Base-by-base conservation (phyloP, 2,797 vertebrate species). In the Chiroxiphia lanceolata region DNA sequence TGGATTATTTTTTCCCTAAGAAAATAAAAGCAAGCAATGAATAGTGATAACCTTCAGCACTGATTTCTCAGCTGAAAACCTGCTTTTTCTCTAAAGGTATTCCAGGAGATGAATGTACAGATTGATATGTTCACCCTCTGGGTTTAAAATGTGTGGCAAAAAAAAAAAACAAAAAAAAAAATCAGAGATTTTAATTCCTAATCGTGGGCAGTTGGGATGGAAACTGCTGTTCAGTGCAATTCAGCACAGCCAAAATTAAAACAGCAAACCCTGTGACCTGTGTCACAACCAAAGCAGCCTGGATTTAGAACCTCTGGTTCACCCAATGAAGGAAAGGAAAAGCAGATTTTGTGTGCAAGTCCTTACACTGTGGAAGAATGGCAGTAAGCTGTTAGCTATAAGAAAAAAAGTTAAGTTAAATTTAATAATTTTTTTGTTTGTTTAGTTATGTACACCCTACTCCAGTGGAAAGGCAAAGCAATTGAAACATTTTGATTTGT, bases 281-380 rank as follows among this genome's bases (percentile, higher is more conserved):
- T 6, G 33, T 9, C 64, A 20, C 25, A 36, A 65, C 54, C 57
- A 33, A 22, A 63, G 83, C 83, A 79, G 54, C 38, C 64, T 29
- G 27, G 11, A 11, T 26, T n/a, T 5, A 10, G 50, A 23, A 34
- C 5, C 44, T 38, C 40, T 7, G 6, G 7, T 57, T 67, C 38
- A 56, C 7, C 12, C 70, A 51, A 25, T 0, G 3, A 72, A 18
- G 36, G 23, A 65, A 61, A 3, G 14, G 36, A 36, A 72, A 64
- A 69, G 8, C 42, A 71, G 26, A 27, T 45, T 19, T 45, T 10
- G 1, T 3, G 9, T 3, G 26, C 53, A n/a, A 38, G 19, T 7
- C 31, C 33, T 83, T 16, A 9, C 2, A 8, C 31, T 0, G 1
- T 14, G 31, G 53, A 61, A 29, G 51, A 61, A 51, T 0, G 0